phyloP scores from a whole-genome alignment of 1,140 invertebrate genomes.

The Eciton burchellii region DNA sequence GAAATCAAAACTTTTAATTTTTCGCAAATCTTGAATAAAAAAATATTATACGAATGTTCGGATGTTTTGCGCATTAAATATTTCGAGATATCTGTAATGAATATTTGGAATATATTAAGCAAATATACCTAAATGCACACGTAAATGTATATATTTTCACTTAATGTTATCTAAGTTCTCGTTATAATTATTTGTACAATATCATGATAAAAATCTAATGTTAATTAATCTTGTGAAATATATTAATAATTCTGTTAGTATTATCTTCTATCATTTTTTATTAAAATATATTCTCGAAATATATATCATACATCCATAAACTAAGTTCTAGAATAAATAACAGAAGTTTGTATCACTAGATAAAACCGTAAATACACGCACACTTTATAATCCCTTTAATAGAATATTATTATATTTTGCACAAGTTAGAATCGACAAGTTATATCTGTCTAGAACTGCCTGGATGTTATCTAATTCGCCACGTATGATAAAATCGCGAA shows the following conservation, averaged over 20 bases:
- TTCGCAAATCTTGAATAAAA: not conserved
- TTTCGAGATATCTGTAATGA: not conserved
- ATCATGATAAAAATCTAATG: not conserved
- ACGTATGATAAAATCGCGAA: not conserved
- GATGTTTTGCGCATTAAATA: not conserved
- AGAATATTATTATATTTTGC: not conserved
- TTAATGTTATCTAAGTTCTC: too few species aligned
- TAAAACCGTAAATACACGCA: too few species aligned
- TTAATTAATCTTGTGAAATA: not conserved
- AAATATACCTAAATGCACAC: too few species aligned
- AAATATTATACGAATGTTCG: too few species aligned
- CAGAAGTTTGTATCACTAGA: too few species aligned
- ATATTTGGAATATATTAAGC: not conserved
- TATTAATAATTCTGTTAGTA: constrained; percentile 4
- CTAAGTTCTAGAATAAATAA: too few species aligned
- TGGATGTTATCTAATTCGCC: not conserved
- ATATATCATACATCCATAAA: not conserved
- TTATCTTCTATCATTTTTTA: not conserved
- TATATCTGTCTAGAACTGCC: not conserved
- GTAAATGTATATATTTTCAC: too few species aligned
- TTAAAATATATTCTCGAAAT: constrained; percentile 6
- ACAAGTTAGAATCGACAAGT: not conserved
- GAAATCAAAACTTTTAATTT: constrained; percentile 1
- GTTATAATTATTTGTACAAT: not conserved
- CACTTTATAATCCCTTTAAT: too few species aligned